Evolutionary conservation across 2,113 vertebrate genomes (phyloP).

Genomic region (Serilophus lunatus): DNA sequence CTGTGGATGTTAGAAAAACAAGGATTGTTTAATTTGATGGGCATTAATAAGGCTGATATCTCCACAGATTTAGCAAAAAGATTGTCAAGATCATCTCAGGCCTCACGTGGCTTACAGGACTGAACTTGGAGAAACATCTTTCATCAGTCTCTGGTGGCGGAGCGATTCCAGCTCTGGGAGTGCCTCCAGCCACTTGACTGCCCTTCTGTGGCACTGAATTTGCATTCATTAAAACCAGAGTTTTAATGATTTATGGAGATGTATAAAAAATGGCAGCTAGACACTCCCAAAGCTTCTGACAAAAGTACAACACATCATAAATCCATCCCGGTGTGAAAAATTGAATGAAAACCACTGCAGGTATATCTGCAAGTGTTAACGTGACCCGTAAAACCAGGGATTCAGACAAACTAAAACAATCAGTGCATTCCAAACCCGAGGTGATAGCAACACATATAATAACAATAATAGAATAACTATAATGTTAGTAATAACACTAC

Average conservation of each 20-base stretch:
- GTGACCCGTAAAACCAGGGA: not conserved
- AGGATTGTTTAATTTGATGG: not conserved
- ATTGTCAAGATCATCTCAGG: not conserved
- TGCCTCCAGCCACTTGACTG: not conserved
- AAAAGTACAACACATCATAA: not conserved
- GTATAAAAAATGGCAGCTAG: not conserved
- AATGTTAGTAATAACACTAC: not conserved
- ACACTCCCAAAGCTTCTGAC: constrained; percentile 4
- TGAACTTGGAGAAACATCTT: not conserved
- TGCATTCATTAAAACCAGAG: constrained; percentile 13
- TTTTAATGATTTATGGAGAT: constrained; percentile 33
- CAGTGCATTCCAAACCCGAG: not conserved
- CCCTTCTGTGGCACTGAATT: not conserved
- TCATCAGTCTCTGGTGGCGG: not conserved
- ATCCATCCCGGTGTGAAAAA: not conserved
- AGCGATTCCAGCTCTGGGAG: not conserved
- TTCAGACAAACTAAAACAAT: not conserved
- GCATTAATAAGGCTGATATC: not conserved
- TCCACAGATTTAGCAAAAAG: not conserved
- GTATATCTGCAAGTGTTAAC: not conserved
- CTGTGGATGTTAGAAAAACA: not conserved
- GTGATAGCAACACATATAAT: not conserved
- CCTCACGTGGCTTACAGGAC: not conserved
- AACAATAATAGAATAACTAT: not conserved
- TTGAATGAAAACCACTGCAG: not conserved